phyloP scores from a whole-genome alignment of 1,140 invertebrate species.

The Lethocerus indicus region DNA sequence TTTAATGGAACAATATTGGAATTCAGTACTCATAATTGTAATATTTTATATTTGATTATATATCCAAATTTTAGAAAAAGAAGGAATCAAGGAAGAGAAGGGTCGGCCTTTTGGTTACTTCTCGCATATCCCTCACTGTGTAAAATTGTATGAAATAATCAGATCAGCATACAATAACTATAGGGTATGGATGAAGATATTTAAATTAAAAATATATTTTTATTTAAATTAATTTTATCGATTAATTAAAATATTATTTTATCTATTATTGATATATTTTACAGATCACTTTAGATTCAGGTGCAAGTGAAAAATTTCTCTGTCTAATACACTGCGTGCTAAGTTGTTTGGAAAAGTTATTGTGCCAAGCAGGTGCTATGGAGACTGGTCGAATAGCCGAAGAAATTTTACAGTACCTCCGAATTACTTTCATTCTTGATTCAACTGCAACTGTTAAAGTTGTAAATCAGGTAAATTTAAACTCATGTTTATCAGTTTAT shows the following conservation, averaged over 20 bases:
- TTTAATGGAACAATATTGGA: background rate
- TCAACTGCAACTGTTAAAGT: conserved; percentile 53
- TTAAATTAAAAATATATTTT: conserved; percentile 3
- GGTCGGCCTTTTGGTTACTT: conserved; percentile 39
- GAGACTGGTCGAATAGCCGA: conserved; percentile 60
- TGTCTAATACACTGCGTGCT: conserved; percentile 46
- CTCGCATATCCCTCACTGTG: conserved; percentile 48
- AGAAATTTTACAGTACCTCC: conserved; percentile 62
- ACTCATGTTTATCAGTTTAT: background rate
- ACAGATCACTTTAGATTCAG: conserved; percentile 52
- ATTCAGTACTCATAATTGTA: background rate
- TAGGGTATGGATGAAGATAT: conserved; percentile 41
- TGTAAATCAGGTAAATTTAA: conserved; percentile 42
- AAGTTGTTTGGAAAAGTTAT: conserved; percentile 49
- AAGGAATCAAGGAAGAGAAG: conserved; percentile 21
- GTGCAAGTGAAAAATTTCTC: conserved; percentile 54
- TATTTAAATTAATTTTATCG: conserved; percentile 6
- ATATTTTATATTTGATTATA: background rate
- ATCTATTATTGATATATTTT: conserved; percentile 16
- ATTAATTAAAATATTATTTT: background rate
- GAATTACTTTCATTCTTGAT: conserved; percentile 48
- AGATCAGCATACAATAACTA: conserved; percentile 63
- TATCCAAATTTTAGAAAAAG: conserved; percentile 17
- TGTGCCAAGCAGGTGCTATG: conserved; percentile 53
- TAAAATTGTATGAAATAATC: conserved; percentile 57